phyloP scores from a whole-genome alignment of 1,140 invertebrate species.

The Diachasma alloeum region DNA sequence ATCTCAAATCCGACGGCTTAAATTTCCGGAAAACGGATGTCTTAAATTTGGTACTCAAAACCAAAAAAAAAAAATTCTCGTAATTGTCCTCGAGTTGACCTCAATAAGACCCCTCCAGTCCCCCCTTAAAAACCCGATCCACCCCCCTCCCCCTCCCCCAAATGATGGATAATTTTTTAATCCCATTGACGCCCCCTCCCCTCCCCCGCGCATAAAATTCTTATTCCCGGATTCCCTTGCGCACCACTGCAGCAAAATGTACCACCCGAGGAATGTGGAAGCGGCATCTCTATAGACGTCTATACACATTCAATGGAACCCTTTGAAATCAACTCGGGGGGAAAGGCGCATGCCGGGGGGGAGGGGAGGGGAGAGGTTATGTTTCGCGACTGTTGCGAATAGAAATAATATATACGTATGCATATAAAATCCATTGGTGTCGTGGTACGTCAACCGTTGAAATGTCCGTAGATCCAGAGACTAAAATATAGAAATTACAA shows the following conservation, averaged over 20 bases:
- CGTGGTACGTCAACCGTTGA: not conserved
- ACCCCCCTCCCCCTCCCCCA: not conserved
- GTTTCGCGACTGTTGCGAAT: not conserved
- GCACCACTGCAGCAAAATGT: slow-evolving; percentile 39
- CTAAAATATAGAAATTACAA: slow-evolving; percentile 3
- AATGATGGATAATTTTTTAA: not conserved
- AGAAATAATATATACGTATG: slow-evolving; percentile 4
- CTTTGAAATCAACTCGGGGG: slow-evolving; percentile 49
- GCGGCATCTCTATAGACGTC: slow-evolving; percentile 50
- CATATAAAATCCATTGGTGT: not conserved
- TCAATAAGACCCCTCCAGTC: not conserved
- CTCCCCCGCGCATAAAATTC: not conserved
- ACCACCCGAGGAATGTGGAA: slow-evolving; percentile 52
- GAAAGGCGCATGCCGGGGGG: slow-evolving; percentile 32
- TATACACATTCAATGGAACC: slow-evolving; percentile 49
- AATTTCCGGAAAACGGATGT: too few species aligned
- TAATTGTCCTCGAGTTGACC: too few species aligned
- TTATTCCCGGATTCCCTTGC: slow-evolving; percentile 14
- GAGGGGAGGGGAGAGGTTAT: not conserved
- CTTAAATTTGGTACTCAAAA: too few species aligned
- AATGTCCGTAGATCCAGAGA: not conserved
- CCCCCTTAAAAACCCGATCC: not conserved
- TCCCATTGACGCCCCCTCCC: not conserved
- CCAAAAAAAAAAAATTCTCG: too few species aligned
- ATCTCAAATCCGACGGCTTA: too few species aligned